A percentile compares a stretch with the other conserved stretches of the same genome.
Evolutionary conservation across 2,113 vertebrate genomes (phyloP).

Genomic region (Psettodes erumei): DNA sequence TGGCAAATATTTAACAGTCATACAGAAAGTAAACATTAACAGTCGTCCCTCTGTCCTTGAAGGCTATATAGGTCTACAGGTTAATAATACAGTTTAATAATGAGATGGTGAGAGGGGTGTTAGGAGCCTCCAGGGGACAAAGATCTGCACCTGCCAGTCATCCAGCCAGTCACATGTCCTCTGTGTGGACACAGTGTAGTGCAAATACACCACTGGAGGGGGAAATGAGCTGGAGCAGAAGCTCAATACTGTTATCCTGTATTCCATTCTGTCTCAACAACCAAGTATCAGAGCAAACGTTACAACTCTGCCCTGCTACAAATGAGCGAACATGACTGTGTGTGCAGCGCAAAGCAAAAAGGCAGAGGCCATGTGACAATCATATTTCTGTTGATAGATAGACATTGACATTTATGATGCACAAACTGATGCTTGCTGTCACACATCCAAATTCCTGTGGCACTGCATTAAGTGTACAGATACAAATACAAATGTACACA

Average conservation of each 20-base stretch:
- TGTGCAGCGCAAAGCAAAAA: not conserved
- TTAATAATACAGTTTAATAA: not conserved
- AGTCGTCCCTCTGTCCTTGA: not conserved
- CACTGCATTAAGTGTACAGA: not conserved
- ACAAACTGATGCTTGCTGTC: not conserved
- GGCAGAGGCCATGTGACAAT: not conserved
- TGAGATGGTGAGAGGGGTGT: not conserved
- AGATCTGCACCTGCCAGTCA: conserved; percentile 33
- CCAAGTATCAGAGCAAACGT: not conserved
- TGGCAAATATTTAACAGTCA: conserved; percentile 5
- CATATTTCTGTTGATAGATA: not conserved
- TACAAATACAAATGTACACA: no score
- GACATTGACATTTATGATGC: not conserved
- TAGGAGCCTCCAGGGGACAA: conserved; percentile 42
- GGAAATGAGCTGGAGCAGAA: not conserved
- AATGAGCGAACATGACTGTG: not conserved
- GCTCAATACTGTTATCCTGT: not conserved
- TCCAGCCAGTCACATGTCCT: conserved; percentile 36
- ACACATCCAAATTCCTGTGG: conserved; percentile 2
- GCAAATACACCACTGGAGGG: not conserved
- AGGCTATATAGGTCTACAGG: not conserved
- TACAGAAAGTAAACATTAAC: conserved; percentile 6
- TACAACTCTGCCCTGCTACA: not conserved
- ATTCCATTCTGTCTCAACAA: not conserved
- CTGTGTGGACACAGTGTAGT: conserved; percentile 23